Base-by-base conservation (phyloP, 2,797 vertebrate genomes). In the Chiroxiphia lanceolata region DNA sequence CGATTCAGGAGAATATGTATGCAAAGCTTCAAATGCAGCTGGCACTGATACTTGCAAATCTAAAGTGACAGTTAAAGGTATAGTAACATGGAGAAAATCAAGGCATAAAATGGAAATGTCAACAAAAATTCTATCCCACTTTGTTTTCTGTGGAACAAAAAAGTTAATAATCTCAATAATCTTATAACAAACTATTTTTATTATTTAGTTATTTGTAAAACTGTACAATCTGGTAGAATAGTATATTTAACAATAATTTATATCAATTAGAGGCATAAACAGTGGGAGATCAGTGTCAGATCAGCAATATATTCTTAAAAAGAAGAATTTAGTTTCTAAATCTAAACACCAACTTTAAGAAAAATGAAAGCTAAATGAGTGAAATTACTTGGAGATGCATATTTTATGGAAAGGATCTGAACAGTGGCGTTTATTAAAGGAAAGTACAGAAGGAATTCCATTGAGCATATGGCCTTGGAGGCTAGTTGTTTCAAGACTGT, bases 11-110 rank as follows among this genome's bases (percentile, higher is more conserved):
- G 99, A 99, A 93, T 99, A 99, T 68, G 96, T 99, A 54, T 99
- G 99, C 97, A 99, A 99, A 98, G 99, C 99, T 91, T 98, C 98
- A 86, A 99, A 99, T 48, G 95, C 98, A 13, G 98, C 97, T 50
- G 99, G 99, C 96, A 99, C 98, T 77, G 99, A 99, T 92, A 98
- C 98, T 95, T 99, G 98, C 97, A 99, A 99, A 94, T 98, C 98
- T 91, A 99, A 98, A 98, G 98, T 99, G 92, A 98, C 98, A 6
- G 78, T 99, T 65, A 99, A 98, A 99, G 99, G 99, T 99, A 99
- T 51, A 83, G 90, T 94, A 44, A 72, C 33, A 51, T 19, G 23
- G 20, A 74, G 42, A 91, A 83, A 76, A 87, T 59, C 54, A 59
- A 61, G 22, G 14, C 38, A 47, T 69, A 40, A 51, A 34, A 50